These are phyloP conservation scores for Limenitis arthemis DNA, from an alignment of 2,888 invertebrate species.

Conservation along the genomic window DNA sequence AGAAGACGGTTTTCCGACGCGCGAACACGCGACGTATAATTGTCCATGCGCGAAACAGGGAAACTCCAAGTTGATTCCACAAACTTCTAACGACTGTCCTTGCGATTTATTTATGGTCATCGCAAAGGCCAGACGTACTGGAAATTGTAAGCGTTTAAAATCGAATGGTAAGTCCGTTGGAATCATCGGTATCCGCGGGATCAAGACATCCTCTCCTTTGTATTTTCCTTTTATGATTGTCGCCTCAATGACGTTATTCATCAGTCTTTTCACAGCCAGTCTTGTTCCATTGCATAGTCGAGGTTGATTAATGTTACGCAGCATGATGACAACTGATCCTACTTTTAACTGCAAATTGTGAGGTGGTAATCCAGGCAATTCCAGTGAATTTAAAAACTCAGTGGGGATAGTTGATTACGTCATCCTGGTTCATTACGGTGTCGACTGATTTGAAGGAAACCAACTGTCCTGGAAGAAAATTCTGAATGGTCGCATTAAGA, in stretches of 20 bases:
- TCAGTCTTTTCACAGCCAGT: slow-evolving; percentile 22
- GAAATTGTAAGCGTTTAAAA: too few relatives aligned
- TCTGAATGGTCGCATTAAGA: slow-evolving; percentile 14
- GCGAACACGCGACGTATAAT: slow-evolving; percentile 29
- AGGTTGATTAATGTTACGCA: too few relatives aligned
- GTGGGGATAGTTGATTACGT: slow-evolving; percentile 18
- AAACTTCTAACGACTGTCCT: too few relatives aligned
- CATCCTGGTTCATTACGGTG: slow-evolving; percentile 17
- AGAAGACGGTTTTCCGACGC: slow-evolving; percentile 26
- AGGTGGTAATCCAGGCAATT: slow-evolving; percentile 23
- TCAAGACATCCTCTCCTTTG: slow-evolving; percentile 29
- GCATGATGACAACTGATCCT: slow-evolving; percentile 23
- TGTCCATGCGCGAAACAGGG: slow-evolving; percentile 27
- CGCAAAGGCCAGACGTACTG: too few relatives aligned
- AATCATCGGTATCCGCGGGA: too few relatives aligned
- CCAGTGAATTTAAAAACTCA: slow-evolving; percentile 23
- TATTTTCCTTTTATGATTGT: slow-evolving; percentile 25
- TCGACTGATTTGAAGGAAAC: slow-evolving; percentile 17
- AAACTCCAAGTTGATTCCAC: too few relatives aligned
- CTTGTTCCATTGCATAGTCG: slow-evolving; percentile 28
- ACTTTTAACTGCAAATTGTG: slow-evolving; percentile 23
- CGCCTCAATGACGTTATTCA: slow-evolving; percentile 20
- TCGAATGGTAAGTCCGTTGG: too few relatives aligned
- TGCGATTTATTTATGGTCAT: slow-evolving; percentile 27
- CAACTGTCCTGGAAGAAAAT: slow-evolving; percentile 13